Percentiles rank a stretch among this genome's conserved stretches.
Conservation (phyloP, 1,140 invertebrate species). For the Penaeus vannamei region DNA sequence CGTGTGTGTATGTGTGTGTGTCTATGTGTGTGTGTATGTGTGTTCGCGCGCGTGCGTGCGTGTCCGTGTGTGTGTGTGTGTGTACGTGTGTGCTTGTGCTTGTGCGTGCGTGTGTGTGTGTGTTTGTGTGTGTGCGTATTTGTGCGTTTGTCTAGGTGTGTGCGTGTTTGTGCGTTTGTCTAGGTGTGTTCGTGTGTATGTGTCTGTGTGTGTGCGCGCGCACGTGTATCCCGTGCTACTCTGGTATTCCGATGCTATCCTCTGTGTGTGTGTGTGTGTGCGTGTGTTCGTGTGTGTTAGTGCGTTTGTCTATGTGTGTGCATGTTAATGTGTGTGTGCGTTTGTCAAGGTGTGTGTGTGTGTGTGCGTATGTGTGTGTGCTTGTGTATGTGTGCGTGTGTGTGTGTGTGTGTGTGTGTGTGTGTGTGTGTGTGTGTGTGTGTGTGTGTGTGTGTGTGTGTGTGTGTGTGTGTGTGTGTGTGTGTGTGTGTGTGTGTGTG, state of each 20-base stretch:
- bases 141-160: not conserved
- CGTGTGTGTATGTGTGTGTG: constrained; percentile 69
- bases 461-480: not conserved
- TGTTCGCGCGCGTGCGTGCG: not conserved
- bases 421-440: not conserved
- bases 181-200: not conserved
- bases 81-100: too few species aligned
- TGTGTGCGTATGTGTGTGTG: too few species aligned
- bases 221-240: too few species aligned
- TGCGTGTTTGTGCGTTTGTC: not conserved
- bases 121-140: not conserved
- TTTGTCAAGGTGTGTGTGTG: too few species aligned
- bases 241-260: too few species aligned
- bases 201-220: not conserved
- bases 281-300: too few species aligned
- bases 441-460: not conserved
- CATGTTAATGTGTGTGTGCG: too few species aligned
- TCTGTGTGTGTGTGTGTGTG: too few species aligned
- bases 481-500: constrained; percentile 72
- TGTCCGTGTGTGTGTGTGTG: not conserved
- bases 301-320: too few species aligned
- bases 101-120: not conserved
- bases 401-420: not conserved
- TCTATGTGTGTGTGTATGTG: constrained; percentile 68
- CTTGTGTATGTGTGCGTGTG: too few species aligned